Evolutionary conservation across 2,888 invertebrate genomes (phyloP).

Genomic region (Tipula vernalis): DNA sequence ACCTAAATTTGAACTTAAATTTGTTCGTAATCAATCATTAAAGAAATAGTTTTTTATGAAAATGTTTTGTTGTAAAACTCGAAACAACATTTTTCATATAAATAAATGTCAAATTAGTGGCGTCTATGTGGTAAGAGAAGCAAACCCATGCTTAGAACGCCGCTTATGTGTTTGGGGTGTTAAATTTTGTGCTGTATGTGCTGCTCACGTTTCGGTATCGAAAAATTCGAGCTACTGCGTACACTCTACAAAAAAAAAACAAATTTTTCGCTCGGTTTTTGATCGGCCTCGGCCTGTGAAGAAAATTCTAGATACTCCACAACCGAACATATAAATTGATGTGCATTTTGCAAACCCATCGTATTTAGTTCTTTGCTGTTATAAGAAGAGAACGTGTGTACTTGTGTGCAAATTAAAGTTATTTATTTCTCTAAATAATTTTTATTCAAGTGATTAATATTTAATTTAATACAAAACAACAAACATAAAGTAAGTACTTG

Average conservation of each 20-base stretch:
- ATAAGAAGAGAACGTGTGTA: not conserved
- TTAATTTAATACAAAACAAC: not conserved
- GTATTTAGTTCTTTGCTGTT: constrained; percentile 4
- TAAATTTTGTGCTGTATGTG: too few relatives aligned
- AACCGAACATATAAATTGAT: not conserved
- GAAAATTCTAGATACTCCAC: not conserved
- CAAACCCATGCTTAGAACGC: too few relatives aligned
- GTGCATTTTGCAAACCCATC: not conserved
- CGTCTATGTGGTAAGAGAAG: too few relatives aligned
- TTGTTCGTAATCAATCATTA: too few relatives aligned
- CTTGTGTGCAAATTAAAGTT: not conserved
- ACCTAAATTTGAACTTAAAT: too few relatives aligned
- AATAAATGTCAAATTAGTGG: too few relatives aligned
- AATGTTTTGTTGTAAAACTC: too few relatives aligned
- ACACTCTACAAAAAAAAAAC: not conserved
- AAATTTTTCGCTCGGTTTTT: not conserved
- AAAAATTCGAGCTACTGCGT: not conserved
- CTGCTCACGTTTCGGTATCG: not conserved
- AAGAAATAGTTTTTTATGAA: too few relatives aligned
- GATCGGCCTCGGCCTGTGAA: not conserved
- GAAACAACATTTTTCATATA: too few relatives aligned
- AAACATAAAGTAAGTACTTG: not conserved
- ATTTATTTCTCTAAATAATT: not conserved
- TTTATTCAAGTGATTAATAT: not conserved
- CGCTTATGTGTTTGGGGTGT: too few relatives aligned